Conservation (phyloP, 1,140 invertebrate genomes). For the Dendroctonus ponderosae region DNA sequence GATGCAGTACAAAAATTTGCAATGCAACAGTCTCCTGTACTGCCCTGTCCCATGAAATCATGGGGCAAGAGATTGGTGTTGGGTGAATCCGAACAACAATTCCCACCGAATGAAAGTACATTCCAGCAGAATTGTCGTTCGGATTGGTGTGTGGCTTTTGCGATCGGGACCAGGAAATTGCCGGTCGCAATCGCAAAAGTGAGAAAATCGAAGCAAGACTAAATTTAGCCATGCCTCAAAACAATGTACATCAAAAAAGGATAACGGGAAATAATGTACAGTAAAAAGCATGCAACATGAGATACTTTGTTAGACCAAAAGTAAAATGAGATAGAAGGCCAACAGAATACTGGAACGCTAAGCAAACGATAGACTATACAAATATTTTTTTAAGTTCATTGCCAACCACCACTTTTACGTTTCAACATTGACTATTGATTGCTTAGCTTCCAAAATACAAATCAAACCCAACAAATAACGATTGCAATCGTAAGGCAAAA, state of each 20-base stretch:
- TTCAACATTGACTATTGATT: constrained; percentile 33
- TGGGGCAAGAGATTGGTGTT: no score
- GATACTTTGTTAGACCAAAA: constrained; percentile 46
- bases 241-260: constrained; percentile 29
- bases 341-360: constrained; percentile 44
- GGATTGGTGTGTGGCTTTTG: not conserved
- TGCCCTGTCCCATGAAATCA: no score
- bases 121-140: not conserved
- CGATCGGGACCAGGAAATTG: not conserved
- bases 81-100: not conserved
- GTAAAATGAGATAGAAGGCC: constrained; percentile 51
- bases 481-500: constrained; percentile 47
- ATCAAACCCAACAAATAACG: constrained; percentile 31
- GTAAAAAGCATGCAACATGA: constrained; percentile 47
- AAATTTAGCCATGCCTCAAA: constrained; percentile 38
- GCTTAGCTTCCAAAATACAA: constrained; percentile 35
- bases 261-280: constrained; percentile 38
- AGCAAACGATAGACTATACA: constrained; percentile 39
- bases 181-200: not conserved
- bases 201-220: constrained; percentile 28
- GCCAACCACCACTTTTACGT: not conserved
- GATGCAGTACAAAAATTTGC: not conserved
- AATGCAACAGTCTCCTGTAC: not conserved
- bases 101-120: not conserved
- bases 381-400: not conserved